Evolutionary conservation across 2,113 vertebrate species (phyloP), one percentile per base, ranked within the genome.

Genomic region (Lipophrys pholis): DNA sequence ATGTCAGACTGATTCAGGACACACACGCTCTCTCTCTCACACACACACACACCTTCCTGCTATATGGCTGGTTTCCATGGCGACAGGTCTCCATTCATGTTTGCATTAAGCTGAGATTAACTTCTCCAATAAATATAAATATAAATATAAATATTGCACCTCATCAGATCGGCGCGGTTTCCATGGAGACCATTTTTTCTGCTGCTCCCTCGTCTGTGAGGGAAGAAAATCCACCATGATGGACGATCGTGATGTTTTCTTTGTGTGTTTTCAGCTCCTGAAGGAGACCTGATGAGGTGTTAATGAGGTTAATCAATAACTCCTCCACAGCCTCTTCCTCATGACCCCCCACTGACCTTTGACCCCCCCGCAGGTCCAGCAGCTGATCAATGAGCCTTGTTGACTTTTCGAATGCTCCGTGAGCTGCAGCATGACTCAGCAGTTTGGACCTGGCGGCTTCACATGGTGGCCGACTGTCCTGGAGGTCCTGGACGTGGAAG

Each of bases 41-140:
- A 11, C 30, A 39, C 45, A 16, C 36, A 35, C 5, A 36, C 10
- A 3, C 49, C 5, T 63, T 56, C 42, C 60, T 4, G 51, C 52
- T 64, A 52, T 56, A 30, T 45, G 6, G 30, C 10, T 48, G 59
- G 70, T 73, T 73, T 64, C 70, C 70, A 64, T 50, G 38, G 70
- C 41, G 17, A 73, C n/a, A 2, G 51, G 12, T 49, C 21, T 30
- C 21, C 21, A 30, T 30, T n/a, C 21, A 30, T 30, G 21, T 30
- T 30, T 30, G 21, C 21, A 30, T 30, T 30, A 30, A 30, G 21
- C 4, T 30, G 21, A 30, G 21, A 2, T 30, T 30, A 30, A 30
- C 21, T 4, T 2, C 21, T 30, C 21, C 21, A 30, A 30, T 30
- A 30, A 30, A 30, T 4, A 30, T 30, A 30, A 30, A 30, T 30